Evolutionary conservation across 2,888 invertebrate species (phyloP).

Genomic region (Copidosoma aretas): DNA sequence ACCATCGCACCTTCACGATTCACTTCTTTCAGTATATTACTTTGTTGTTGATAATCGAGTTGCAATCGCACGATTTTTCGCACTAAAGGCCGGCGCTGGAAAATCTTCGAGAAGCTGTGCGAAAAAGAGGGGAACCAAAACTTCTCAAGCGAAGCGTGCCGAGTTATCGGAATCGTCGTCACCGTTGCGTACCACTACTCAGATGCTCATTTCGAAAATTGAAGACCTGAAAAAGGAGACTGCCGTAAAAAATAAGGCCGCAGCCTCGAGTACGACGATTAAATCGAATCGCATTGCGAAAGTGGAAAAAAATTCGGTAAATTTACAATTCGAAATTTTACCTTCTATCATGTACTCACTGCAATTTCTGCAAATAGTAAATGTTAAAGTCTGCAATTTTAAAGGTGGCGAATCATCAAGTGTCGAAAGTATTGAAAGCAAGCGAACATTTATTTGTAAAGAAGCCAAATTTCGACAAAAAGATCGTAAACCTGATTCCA

Average conservation of each 20-base stretch:
- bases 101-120: not conserved
- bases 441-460: not conserved
- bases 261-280: not conserved
- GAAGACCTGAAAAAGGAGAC: conserved; percentile 28
- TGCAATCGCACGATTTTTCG: too few species aligned
- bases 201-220: conserved; percentile 25
- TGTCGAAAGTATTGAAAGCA: not conserved
- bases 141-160: not conserved
- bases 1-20: too few species aligned
- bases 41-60: not conserved
- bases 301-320: conserved; percentile 14
- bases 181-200: not conserved
- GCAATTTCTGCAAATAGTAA: too few species aligned
- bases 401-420: not conserved
- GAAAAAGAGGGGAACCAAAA: conserved; percentile 9
- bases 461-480: conserved; percentile 4
- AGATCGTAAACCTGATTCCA: conserved; percentile 15
- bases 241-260: conserved; percentile 9
- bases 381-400: not conserved
- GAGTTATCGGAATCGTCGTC: not conserved
- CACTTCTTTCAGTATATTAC: not conserved
- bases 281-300: conserved; percentile 13
- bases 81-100: conserved; percentile 6
- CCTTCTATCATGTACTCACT: too few species aligned
- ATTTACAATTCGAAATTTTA: not conserved